These are phyloP conservation scores for Xestia rhomboidea DNA, from an alignment of 2,888 invertebrate species.

Conservation along the genomic window DNA sequence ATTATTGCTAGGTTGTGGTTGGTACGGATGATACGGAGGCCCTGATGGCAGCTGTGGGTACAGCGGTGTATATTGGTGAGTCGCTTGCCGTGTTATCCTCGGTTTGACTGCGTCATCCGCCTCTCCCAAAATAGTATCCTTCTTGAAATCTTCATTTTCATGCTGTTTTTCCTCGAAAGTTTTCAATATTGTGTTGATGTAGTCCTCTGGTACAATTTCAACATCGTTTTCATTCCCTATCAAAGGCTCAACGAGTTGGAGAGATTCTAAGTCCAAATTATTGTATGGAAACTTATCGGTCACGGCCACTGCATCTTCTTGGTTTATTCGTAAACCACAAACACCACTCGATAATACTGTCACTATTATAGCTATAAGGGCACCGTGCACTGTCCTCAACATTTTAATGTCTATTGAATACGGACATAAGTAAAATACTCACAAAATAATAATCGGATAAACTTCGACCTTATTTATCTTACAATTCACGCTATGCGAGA, in stretches of 20 bases:
- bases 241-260: constrained; percentile 25
- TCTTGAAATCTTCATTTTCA: constrained; percentile 21
- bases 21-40: constrained; percentile 66
- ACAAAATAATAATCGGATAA: constrained; percentile 67
- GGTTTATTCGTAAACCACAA: constrained; percentile 59
- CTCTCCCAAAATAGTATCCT: constrained; percentile 10
- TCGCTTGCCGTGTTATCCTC: constrained; percentile 71
- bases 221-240: constrained; percentile 30
- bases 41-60: constrained; percentile 73
- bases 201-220: constrained; percentile 44
- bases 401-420: constrained; percentile 72
- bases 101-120: constrained; percentile 39
- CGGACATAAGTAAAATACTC: constrained; percentile 41
- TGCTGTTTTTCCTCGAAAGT: constrained; percentile 3
- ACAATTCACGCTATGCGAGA: constrained; percentile 63
- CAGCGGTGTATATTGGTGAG: constrained; percentile 65
- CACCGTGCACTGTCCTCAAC: constrained; percentile 65
- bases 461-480: constrained; percentile 77
- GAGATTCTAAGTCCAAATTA: constrained; percentile 24
- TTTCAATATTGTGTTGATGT: constrained; percentile 8
- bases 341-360: constrained; percentile 64
- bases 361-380: constrained; percentile 61
- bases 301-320: constrained; percentile 33
- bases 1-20: constrained; percentile 54
- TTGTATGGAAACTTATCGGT: constrained; percentile 19